Evolutionary conservation across 2,797 vertebrate genomes (phyloP).

Genomic region (Sebastes miniatus): DNA sequence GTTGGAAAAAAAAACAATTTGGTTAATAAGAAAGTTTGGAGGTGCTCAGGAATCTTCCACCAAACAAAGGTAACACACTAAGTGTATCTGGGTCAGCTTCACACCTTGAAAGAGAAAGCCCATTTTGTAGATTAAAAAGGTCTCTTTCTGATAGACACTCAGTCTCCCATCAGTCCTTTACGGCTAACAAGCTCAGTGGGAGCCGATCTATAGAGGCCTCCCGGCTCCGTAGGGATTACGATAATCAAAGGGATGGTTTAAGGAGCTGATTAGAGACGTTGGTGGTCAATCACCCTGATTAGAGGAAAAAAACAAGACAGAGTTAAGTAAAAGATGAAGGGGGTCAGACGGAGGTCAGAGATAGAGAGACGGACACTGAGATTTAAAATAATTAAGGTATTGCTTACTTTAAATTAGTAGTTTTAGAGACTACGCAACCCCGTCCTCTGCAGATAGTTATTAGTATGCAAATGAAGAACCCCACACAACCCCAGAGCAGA

Average conservation of each 20-base stretch:
- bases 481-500: neutral
- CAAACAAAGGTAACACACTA: neutral
- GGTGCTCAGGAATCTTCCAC: conserved; percentile 7
- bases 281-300: conserved; percentile 66
- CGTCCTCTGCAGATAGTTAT: neutral
- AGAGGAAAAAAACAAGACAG: conserved; percentile 38
- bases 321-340: neutral
- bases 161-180: neutral
- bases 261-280: conserved; percentile 57
- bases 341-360: neutral
- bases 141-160: conserved; percentile 29
- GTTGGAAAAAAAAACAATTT: conserved; percentile 27
- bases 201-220: conserved; percentile 9
- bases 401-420: neutral
- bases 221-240: conserved; percentile 36
- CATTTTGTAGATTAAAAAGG: conserved; percentile 71
- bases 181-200: conserved; percentile 7
- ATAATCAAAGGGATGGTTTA: conserved; percentile 57
- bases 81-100: conserved; percentile 12
- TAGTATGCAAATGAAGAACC: neutral
- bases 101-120: conserved; percentile 31
- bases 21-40: conserved; percentile 38
- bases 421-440: neutral
- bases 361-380: neutral
- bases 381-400: neutral